Evolutionary conservation across 2,797 vertebrate genomes (phyloP), one percentile per base, ranked within the genome.

Genomic region (Fistularia tabacaria): DNA sequence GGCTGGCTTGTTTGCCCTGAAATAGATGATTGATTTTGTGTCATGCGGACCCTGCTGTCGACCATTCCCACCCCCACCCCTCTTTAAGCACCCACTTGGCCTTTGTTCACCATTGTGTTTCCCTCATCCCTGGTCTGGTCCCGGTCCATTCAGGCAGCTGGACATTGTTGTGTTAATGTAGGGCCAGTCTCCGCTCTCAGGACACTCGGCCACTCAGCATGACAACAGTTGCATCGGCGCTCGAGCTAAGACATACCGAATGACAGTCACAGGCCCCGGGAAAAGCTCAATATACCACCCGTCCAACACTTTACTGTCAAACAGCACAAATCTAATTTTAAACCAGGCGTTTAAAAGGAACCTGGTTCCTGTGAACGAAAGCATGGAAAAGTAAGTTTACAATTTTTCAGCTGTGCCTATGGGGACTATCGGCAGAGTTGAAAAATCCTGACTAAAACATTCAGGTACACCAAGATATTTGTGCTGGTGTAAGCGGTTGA

Each of bases 1-100:
- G 65, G 45, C 58, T 36, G 69, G 57, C 62, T 74, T 78, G 73
- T 82, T 83, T 78, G 57, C 59, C 52, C 57, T 59, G 57, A 80
- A 80, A 82, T 76, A 80, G 71, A 83, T 79, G 78, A 84, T 81
- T 77, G 84, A 84, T 84, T 85, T 80, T 25, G 25, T 81, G 68
- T 81, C 71, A 60, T 62, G 59, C 71, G 46, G 57, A 67, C 65
- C 67, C 69, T 63, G 66, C 79, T 82, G 69, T 80, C 40, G 51
- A 53, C 72, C 40, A 45, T 44, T 46, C 52, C 57, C 61, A 48
- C 66, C 50, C 54, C 66, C 64, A 72, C 64, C 51, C 62, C 57
- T 57, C 65, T 49, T 59, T 59, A 42, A 63, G 62, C 64, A 73
- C 71, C 74, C 71, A 54, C 56, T 71, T 74, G 62, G 66, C 54